Base-by-base conservation (phyloP, 1,140 invertebrate genomes). In the Venturia canescens region DNA sequence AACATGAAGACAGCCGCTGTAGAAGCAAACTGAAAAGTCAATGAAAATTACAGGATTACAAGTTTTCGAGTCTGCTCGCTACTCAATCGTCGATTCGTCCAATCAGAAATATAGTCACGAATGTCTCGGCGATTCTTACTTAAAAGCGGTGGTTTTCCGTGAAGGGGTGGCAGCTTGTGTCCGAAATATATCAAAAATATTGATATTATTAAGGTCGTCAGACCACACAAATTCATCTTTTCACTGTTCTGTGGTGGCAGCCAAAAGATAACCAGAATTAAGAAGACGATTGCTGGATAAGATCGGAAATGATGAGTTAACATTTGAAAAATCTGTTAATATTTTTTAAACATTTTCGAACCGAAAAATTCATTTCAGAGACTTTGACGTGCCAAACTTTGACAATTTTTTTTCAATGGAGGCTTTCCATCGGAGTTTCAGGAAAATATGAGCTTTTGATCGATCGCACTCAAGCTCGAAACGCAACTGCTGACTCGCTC, bases 181-280 rank as follows among this genome's bases (percentile, higher is more conserved):
- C 93, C 92, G 83, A 95, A 94, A 88, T 94, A 95, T 83, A 94
- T 91, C 67, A 96, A 89, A 85, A 94, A 95, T 21, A 94, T 89
- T 13, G 92, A 92, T 50, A 94, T 93, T 44, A 95, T 90, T 0
- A 95, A 84, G 16, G 93, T 91, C 4, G 93, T 94, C 67, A 92
- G 92, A 23, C 93, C 93, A 80, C 93, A 94, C n/a, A 95, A 84
- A 29, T 93, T 89, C 26, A 95, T 92, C 88, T 95, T 95, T 84
- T 95, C 94, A 21, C 93, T 93, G 84, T 94, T 93, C 81, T 94
- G 92, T 0, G 95, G 94, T 18, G 95, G 94, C 71, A 96, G 83
- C 93, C 94, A 95, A 87, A 96, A 95, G 3, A 91, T 92, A 7
- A 93, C 87, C 34, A 96, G 84, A 0, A 93, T 94, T 77, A 96